phyloP scores from a whole-genome alignment of 2,888 invertebrate genomes.

The Copidosoma aretas region DNA sequence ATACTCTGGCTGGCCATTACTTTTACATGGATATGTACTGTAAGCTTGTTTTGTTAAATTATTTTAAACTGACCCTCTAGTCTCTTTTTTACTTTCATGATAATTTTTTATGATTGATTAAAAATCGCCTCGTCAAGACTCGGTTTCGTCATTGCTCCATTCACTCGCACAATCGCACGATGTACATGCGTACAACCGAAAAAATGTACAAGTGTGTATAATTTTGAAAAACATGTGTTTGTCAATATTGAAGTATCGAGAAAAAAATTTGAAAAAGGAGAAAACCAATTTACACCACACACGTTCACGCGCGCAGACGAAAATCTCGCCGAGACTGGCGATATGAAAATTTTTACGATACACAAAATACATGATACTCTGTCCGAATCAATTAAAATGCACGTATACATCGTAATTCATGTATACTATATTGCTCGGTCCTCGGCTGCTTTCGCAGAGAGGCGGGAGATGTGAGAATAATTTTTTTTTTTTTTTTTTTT shows the following conservation, averaged over 20 bases:
- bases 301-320: slow-evolving; percentile 46
- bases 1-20: slow-evolving; percentile 32
- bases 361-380: slow-evolving; percentile 30
- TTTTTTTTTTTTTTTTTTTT: slow-evolving; percentile 35
- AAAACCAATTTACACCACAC: slow-evolving; percentile 40
- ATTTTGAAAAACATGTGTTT: neutral
- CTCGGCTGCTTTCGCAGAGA: slow-evolving; percentile 60
- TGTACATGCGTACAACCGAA: neutral
- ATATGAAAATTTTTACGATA: slow-evolving; percentile 24
- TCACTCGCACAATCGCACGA: slow-evolving; percentile 42
- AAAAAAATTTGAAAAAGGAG: slow-evolving; percentile 8
- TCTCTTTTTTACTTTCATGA: slow-evolving; percentile 43
- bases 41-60: slow-evolving; percentile 21
- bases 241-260: slow-evolving; percentile 10
- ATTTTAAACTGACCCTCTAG: slow-evolving; percentile 45
- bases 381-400: slow-evolving; percentile 24
- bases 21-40: slow-evolving; percentile 18
- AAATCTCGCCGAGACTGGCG: slow-evolving; percentile 34
- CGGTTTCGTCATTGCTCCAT: slow-evolving; percentile 31
- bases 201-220: neutral
- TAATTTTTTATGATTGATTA: slow-evolving; percentile 26
- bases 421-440: slow-evolving; percentile 48
- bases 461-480: slow-evolving; percentile 63
- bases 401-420: too few species aligned
- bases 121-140: slow-evolving; percentile 29